A percentile compares a stretch with the other conserved stretches of the same genome.
Evolutionary conservation across 2,113 vertebrate species (phyloP).

Genomic region (Emberiza fucata): DNA sequence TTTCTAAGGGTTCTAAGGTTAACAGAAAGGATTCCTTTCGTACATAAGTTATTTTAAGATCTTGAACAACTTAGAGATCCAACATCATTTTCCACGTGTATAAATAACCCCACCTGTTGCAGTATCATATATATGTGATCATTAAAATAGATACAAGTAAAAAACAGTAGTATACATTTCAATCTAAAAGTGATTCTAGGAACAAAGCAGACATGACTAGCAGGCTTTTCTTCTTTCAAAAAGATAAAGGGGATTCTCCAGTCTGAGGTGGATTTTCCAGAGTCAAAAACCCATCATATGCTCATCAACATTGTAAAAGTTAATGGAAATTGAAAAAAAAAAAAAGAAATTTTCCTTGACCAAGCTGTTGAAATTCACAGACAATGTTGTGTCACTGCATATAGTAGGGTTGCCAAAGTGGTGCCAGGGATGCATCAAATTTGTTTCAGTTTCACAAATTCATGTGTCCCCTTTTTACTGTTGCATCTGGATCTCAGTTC

Average conservation of each 20-base stretch:
- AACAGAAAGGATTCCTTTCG: constrained; percentile 41
- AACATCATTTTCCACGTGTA: constrained; percentile 32
- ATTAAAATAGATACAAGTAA: constrained; percentile 43
- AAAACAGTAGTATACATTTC: constrained; percentile 23
- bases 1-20: constrained; percentile 22
- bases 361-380: neutral
- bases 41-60: constrained; percentile 49
- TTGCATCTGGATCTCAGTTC: neutral
- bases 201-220: neutral
- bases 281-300: neutral
- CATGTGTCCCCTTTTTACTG: neutral
- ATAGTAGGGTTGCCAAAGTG: neutral
- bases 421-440: neutral
- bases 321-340: neutral
- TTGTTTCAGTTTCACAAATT: neutral
- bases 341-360: neutral
- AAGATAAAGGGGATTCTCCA: neutral
- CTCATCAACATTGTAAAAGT: neutral
- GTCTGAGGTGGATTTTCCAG: neutral
- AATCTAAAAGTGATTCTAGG: constrained; percentile 23
- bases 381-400: neutral
- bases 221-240: neutral
- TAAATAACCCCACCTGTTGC: constrained; percentile 56
- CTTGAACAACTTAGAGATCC: constrained; percentile 39
- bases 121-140: constrained; percentile 18